These are phyloP conservation scores for Mastomys natalensis DNA, from an alignment of 2,113 vertebrate genomes.

Conservation along the genomic window DNA sequence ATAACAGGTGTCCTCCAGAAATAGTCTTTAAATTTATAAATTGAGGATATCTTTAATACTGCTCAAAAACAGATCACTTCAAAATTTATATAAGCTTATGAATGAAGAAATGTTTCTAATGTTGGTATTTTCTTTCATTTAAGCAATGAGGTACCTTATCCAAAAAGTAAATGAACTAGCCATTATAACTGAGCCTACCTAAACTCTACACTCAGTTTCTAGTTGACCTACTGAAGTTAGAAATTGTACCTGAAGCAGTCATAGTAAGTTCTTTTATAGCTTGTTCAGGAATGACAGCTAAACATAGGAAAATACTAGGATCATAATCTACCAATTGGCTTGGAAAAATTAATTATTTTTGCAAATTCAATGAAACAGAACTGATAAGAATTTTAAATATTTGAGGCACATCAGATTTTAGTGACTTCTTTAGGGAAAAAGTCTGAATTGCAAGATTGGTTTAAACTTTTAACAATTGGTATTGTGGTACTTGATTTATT, in stretches of 20 bases:
- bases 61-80: background rate
- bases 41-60: background rate
- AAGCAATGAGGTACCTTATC: background rate
- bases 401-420: background rate
- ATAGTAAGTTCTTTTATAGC: slow-evolving; percentile 84
- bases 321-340: slow-evolving; percentile 76
- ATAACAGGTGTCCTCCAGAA: slow-evolving; percentile 55
- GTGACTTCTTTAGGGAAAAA: background rate
- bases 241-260: slow-evolving; percentile 79
- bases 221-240: background rate
- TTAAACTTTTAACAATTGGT: slow-evolving; percentile 80
- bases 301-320: slow-evolving; percentile 76
- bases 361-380: slow-evolving; percentile 52
- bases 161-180: background rate
- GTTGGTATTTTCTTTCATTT: background rate
- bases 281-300: slow-evolving; percentile 90
- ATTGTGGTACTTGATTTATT: slow-evolving; percentile 83
- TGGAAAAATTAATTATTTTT: slow-evolving; percentile 74
- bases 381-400: slow-evolving; percentile 56
- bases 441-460: slow-evolving; percentile 60
- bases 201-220: background rate
- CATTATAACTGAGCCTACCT: background rate
- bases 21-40: background rate
- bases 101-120: background rate
- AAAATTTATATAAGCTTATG: background rate